phyloP scores from a whole-genome alignment of 1,140 invertebrate species.

The Sitobion miscanthi region DNA sequence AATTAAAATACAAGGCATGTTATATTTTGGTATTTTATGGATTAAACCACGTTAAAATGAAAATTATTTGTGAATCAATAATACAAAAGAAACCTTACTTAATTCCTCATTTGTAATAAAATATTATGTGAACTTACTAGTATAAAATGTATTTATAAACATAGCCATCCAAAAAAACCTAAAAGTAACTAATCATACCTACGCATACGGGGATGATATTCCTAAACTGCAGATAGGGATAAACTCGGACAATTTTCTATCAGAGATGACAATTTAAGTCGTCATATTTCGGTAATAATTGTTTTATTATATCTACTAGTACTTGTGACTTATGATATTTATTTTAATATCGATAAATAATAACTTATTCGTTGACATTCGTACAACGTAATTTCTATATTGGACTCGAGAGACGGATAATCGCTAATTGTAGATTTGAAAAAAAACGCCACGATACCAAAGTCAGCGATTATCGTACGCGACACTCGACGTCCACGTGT shows the following conservation, averaged over 20 bases:
- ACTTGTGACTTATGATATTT: not conserved
- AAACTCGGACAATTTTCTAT: not conserved
- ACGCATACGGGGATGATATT: not conserved
- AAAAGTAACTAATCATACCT: not conserved
- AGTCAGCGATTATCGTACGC: conserved; percentile 16
- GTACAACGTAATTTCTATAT: not conserved
- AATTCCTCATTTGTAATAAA: not conserved
- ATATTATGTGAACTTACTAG: not conserved
- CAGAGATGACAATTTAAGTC: not conserved
- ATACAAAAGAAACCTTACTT: not conserved
- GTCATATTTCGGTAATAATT: not conserved
- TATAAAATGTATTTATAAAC: not conserved
- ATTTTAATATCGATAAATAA: not conserved
- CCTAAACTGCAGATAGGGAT: not conserved
- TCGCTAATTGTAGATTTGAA: not conserved
- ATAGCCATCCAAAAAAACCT: not conserved
- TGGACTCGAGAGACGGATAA: conserved; percentile 29
- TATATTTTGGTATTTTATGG: not conserved
- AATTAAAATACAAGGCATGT: not conserved
- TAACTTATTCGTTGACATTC: not conserved
- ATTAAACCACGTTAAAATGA: not conserved
- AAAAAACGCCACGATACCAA: conserved; percentile 21
- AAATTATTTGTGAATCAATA: not conserved
- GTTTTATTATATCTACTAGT: not conserved
- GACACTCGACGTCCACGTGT: conserved; percentile 43